Conservation (phyloP, 2,797 vertebrate genomes). For the Scarus forsteni region DNA sequence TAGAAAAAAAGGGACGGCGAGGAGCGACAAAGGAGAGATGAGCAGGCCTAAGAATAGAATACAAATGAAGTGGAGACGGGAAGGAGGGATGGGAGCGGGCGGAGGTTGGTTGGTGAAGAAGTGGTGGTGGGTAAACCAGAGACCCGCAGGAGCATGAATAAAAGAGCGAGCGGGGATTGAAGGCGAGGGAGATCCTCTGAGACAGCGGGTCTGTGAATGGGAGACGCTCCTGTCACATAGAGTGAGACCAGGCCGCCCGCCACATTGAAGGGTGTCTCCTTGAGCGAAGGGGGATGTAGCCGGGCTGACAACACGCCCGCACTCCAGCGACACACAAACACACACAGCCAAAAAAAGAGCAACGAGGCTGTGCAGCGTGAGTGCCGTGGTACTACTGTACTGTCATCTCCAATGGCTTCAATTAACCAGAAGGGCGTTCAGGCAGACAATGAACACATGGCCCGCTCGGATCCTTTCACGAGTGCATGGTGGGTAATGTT, state of each 20-base stretch:
- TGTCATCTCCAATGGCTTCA: slow-evolving; percentile 60
- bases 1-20: slow-evolving; percentile 57
- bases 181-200: slow-evolving; percentile 70
- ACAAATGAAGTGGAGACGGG: slow-evolving; percentile 59
- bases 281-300: slow-evolving; percentile 33
- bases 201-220: slow-evolving; percentile 65
- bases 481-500: slow-evolving; percentile 46
- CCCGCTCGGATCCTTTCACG: slow-evolving; percentile 40
- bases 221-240: slow-evolving; percentile 66
- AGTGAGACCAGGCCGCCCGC: slow-evolving; percentile 55
- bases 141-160: slow-evolving; percentile 72
- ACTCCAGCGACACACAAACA: slow-evolving; percentile 14
- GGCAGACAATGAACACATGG: slow-evolving; percentile 63
- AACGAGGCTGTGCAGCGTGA: slow-evolving; percentile 7
- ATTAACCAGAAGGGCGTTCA: slow-evolving; percentile 54
- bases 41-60: slow-evolving; percentile 72
- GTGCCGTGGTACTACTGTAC: slow-evolving; percentile 5
- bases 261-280: slow-evolving; percentile 60
- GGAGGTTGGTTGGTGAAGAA: slow-evolving; percentile 10
- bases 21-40: slow-evolving; percentile 66
- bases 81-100: slow-evolving; percentile 6
- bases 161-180: slow-evolving; percentile 73
- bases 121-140: background rate
- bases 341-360: slow-evolving; percentile 12
- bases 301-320: slow-evolving; percentile 51